phyloP scores from a whole-genome alignment of 2,113 vertebrate genomes.

The Dendrocopos noguchii region DNA sequence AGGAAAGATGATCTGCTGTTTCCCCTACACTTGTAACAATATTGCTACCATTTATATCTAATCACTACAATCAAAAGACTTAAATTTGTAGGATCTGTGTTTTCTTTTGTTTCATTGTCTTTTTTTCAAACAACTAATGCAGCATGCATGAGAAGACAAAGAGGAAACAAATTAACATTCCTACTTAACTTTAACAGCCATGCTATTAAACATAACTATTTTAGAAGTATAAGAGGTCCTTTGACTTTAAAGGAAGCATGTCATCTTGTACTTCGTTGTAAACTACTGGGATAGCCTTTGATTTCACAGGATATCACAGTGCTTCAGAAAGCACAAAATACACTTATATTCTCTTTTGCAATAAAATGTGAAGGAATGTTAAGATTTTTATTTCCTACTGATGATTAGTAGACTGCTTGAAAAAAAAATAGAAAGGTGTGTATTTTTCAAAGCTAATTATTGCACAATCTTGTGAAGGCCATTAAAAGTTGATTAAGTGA shows the following conservation, averaged over 20 bases:
- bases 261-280: background rate
- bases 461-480: background rate
- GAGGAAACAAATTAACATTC: background rate
- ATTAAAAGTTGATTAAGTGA: background rate
- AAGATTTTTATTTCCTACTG: background rate
- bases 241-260: background rate
- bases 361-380: background rate
- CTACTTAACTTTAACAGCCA: background rate
- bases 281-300: background rate
- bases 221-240: background rate
- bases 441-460: background rate
- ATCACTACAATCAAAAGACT: background rate
- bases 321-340: background rate
- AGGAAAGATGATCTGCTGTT: background rate
- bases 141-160: background rate
- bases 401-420: background rate
- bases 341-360: background rate
- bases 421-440: background rate
- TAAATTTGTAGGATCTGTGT: background rate
- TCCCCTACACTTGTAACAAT: background rate
- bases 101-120: background rate
- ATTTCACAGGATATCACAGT: background rate
- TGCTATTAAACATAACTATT: background rate
- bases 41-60: background rate
- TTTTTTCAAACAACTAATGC: background rate